These are phyloP conservation scores for Philonicus albiceps DNA, from an alignment of 2,888 invertebrate species.

Conservation along the genomic window DNA sequence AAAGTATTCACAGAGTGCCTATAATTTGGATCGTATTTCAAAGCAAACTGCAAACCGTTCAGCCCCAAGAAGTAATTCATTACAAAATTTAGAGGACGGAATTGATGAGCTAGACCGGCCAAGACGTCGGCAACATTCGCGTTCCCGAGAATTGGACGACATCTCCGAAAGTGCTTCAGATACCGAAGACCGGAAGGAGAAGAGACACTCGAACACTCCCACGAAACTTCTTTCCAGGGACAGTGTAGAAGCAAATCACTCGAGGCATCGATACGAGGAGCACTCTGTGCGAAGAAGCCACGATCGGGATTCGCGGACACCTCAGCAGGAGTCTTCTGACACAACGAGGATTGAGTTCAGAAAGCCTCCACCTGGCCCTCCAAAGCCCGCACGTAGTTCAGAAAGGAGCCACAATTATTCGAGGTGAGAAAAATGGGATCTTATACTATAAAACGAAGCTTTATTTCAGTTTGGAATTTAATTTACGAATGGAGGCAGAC, in stretches of 20 bases:
- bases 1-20: slow-evolving; percentile 62
- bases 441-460: no score
- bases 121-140: slow-evolving; percentile 60
- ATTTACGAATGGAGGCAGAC: no score
- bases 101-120: slow-evolving; percentile 57
- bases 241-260: not conserved
- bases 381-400: slow-evolving; percentile 62
- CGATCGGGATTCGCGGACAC: slow-evolving; percentile 47
- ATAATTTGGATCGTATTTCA: slow-evolving; percentile 58
- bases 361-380: slow-evolving; percentile 56
- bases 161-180: slow-evolving; percentile 64
- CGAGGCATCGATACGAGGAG: slow-evolving; percentile 39
- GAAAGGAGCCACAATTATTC: slow-evolving; percentile 54
- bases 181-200: slow-evolving; percentile 57
- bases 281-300: slow-evolving; percentile 41
- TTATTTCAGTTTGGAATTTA: no score
- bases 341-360: slow-evolving; percentile 47
- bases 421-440: slow-evolving; percentile 49
- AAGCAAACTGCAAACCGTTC: slow-evolving; percentile 51
- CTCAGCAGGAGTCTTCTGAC: slow-evolving; percentile 41
- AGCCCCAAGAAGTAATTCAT: slow-evolving; percentile 57
- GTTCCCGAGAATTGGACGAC: slow-evolving; percentile 64
- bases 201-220: slow-evolving; percentile 44
- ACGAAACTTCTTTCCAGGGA: slow-evolving; percentile 41
- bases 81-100: slow-evolving; percentile 60